Evolutionary conservation across 2,797 vertebrate species (phyloP), one percentile per base, ranked within the genome.

Genomic region (Lepidocolaptes lacrymiger): DNA sequence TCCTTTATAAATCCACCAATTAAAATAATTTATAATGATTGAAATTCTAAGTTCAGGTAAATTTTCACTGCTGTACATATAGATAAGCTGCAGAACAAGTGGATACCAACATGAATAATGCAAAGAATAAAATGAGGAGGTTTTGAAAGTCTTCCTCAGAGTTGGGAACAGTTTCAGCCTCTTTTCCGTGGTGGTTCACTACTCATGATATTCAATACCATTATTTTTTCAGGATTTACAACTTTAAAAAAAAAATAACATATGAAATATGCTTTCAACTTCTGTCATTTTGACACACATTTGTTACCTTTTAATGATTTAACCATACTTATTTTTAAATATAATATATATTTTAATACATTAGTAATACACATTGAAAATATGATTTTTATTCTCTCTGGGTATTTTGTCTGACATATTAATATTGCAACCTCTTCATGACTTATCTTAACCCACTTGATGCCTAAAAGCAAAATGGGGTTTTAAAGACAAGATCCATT

Each of bases 11-110:
- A 72, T 94, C 18, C 46, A 54, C 34, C 21, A 84, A 85, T 24
- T 89, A 63, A 95, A 97, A 63, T 88, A 76, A 69, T 89, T 36
- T 91, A 39, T 14, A 95, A n/a, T 92, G 9, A 59, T 74, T 23
- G 55, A 82, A 91, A 77, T 91, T 85, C 51, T 51, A 37, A 41
- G n/a, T 91, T 89, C 10, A 20, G 51, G 55, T 91, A 83, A 93
- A 95, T 88, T 93, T 59, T 81, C 34, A 26, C 32, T 89, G 88
- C 37, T 89, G 54, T 55, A 72, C 19, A 41, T 51, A 63, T 4
- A 79, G 54, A 58, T 85, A 92, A 91, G 23, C 32, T 89, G 14
- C 44, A 94, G 10, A 93, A 51, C 23, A 46, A 46, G 62, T 72
- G 19, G n/a, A 82, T 64, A 79, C 39, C 66, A 43, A 78, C 8